Conservation (phyloP, 35 echinoderm and acorn worm genomes). For the Diadema setosum region DNA sequence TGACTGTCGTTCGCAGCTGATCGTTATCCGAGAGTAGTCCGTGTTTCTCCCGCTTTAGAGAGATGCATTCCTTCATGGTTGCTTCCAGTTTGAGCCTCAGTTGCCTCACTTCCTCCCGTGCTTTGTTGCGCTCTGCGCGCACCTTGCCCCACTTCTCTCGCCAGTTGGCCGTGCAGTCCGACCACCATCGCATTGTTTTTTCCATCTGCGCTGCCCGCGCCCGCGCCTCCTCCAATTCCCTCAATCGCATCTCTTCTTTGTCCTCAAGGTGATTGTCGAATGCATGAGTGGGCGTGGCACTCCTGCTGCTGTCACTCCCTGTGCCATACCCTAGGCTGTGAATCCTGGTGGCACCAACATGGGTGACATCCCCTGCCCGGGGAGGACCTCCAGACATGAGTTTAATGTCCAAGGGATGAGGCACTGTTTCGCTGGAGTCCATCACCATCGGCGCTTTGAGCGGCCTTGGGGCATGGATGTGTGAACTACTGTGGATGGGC, state of each 20-base stretch:
- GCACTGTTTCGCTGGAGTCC: constrained; percentile 10
- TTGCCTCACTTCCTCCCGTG: constrained; percentile 77
- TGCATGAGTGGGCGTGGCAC: constrained; percentile 2
- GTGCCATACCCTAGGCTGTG: constrained; percentile 31
- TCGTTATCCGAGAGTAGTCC: constrained; percentile 68
- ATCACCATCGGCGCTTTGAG: constrained; percentile 8
- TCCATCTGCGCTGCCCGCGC: constrained; percentile 97
- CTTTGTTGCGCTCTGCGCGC: constrained; percentile 85
- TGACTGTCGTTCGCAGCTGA: constrained; percentile 35
- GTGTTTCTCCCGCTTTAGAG: constrained; percentile 88
- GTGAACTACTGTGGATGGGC: not conserved
- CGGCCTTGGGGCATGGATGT: not conserved
- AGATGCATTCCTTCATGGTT: constrained; percentile 71
- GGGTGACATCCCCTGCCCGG: constrained; percentile 22
- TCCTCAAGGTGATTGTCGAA: constrained; percentile 63
- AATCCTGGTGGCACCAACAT: constrained; percentile 20
- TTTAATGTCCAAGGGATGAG: constrained; percentile 66
- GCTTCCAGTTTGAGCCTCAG: constrained; percentile 82
- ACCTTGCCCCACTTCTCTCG: constrained; percentile 97
- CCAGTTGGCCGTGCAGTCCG: constrained; percentile 96
- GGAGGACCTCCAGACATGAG: constrained; percentile 67
- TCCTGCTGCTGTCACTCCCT: not conserved
- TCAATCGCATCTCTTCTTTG: constrained; percentile 72
- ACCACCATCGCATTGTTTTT: constrained; percentile 99
- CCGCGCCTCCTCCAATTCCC: constrained; percentile 82